A percentile compares a stretch with the other conserved stretches of the same genome.
Conservation (phyloP, 2,113 vertebrate species). For the Ginglymostoma cirratum region DNA sequence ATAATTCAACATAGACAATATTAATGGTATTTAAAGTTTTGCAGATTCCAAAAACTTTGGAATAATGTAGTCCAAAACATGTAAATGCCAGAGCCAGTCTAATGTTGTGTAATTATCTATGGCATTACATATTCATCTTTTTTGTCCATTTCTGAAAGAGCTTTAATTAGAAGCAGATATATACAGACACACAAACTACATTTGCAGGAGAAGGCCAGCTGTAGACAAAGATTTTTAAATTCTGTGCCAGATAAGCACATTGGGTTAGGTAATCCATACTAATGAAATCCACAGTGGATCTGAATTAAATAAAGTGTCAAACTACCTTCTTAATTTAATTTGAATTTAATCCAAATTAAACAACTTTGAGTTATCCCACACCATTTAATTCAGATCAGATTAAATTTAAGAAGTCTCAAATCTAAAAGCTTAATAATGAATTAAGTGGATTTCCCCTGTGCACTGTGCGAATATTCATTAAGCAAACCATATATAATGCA, state of each 20-base stretch:
- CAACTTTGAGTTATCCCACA: constrained; percentile 16
- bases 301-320: constrained; percentile 31
- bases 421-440: constrained; percentile 23
- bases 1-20: neutral
- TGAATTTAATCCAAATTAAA: constrained; percentile 34
- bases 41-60: constrained; percentile 15
- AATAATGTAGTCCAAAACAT: neutral
- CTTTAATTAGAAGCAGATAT: constrained; percentile 25
- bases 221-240: neutral
- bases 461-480: neutral
- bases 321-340: constrained; percentile 32
- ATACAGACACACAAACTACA: neutral
- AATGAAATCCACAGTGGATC: constrained; percentile 5
- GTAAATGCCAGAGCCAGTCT: neutral
- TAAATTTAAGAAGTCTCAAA: constrained; percentile 25
- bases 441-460: neutral
- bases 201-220: neutral
- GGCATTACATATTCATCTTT: constrained; percentile 10
- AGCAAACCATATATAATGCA: neutral
- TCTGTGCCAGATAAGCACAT: constrained; percentile 18
- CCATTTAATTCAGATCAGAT: constrained; percentile 16
- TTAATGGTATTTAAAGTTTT: constrained; percentile 15
- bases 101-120: constrained; percentile 1
- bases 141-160: constrained; percentile 8
- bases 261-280: neutral